phyloP scores from a whole-genome alignment of 2,888 invertebrate species.

The Aromia moschata region DNA sequence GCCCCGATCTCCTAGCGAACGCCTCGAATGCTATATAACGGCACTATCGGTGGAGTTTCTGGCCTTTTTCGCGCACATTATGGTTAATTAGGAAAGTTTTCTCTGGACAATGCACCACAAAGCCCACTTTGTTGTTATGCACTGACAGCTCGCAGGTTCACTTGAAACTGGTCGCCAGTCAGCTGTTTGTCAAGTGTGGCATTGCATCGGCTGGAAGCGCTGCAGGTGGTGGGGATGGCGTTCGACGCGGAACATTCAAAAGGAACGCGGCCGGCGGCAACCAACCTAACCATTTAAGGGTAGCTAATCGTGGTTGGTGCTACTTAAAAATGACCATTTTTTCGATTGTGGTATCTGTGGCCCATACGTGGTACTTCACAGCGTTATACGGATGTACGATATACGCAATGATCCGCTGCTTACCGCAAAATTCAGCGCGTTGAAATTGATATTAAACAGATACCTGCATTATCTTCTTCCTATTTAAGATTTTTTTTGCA shows the following conservation, averaged over 20 bases:
- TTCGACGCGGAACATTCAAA: conserved; percentile 24
- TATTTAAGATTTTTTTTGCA: too few species aligned
- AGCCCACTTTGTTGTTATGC: conserved; percentile 38
- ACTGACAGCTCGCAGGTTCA: conserved; percentile 49
- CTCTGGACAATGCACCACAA: conserved; percentile 44
- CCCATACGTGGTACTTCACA: too few species aligned
- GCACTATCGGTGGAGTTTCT: conserved; percentile 46
- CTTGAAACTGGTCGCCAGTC: conserved; percentile 49
- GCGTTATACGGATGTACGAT: neutral
- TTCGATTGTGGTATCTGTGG: neutral
- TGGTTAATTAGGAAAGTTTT: conserved; percentile 40
- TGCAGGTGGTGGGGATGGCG: conserved; percentile 23
- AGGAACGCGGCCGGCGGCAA: neutral
- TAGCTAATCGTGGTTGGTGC: neutral
- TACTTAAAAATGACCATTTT: neutral
- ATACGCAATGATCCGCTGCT: too few species aligned
- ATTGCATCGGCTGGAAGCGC: conserved; percentile 28
- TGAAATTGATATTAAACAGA: too few species aligned
- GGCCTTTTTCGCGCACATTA: conserved; percentile 50
- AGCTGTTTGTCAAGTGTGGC: conserved; percentile 54
- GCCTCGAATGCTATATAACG: conserved; percentile 53
- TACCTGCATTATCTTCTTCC: neutral
- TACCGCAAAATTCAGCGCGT: too few species aligned
- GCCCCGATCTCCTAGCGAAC: conserved; percentile 42
- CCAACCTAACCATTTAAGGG: neutral